Evolutionary conservation across 2,888 invertebrate species (phyloP).

Genomic region (Dasypogon diadema): DNA sequence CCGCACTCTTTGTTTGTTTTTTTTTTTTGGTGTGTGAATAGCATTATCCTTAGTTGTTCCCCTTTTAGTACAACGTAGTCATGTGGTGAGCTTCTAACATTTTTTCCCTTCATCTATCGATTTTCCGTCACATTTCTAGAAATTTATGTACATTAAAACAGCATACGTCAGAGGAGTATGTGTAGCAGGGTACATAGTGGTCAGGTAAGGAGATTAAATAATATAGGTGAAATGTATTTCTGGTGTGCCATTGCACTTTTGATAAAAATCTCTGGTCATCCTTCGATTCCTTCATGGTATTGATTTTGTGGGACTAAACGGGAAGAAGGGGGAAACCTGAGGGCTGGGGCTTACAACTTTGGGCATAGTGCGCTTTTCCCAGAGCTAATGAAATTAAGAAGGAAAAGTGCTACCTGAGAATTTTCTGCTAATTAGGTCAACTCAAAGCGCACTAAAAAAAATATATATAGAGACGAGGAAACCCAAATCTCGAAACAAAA

Average conservation of each 20-base stretch:
- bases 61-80: background rate
- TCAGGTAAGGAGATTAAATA: conserved; percentile 31
- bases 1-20: background rate
- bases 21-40: background rate
- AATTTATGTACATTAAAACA: conserved; percentile 24
- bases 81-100: background rate
- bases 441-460: background rate
- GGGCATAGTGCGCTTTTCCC: background rate
- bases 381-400: background rate
- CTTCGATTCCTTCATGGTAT: background rate
- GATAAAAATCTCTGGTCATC: conserved; percentile 3
- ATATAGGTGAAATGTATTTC: background rate
- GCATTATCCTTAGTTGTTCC: background rate
- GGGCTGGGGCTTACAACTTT: background rate
- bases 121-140: conserved; percentile 32
- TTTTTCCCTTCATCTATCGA: conserved; percentile 25
- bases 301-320: background rate
- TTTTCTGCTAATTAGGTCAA: background rate
- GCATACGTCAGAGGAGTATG: background rate
- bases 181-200: background rate
- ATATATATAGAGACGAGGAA: background rate
- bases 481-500: background rate
- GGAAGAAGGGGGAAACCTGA: background rate
- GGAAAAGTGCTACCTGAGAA: background rate
- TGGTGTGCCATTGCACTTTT: background rate